phyloP scores from a whole-genome alignment of 2,888 invertebrate genomes.

The Ormyrus pomaceus region DNA sequence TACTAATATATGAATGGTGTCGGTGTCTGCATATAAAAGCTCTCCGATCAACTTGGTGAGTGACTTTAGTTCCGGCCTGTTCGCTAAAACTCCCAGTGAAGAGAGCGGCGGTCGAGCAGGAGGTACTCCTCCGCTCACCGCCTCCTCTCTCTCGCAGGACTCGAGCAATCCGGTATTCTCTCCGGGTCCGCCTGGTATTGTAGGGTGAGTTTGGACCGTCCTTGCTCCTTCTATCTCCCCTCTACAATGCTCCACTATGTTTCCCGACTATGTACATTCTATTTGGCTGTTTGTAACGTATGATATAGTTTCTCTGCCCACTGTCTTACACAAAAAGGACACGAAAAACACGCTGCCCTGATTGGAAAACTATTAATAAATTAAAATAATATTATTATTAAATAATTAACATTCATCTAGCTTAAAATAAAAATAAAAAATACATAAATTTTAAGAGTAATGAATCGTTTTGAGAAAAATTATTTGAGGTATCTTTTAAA shows the following conservation, averaged over 20 bases:
- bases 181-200: constrained; percentile 71
- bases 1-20: constrained; percentile 68
- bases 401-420: not conserved
- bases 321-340: constrained; percentile 39
- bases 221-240: constrained; percentile 22
- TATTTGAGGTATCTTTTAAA: not conserved
- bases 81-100: constrained; percentile 95
- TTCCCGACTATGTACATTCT: constrained; percentile 38
- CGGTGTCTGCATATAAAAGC: constrained; percentile 76
- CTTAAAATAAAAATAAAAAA: not conserved
- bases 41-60: constrained; percentile 95
- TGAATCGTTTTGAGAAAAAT: no score
- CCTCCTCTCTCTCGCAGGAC: constrained; percentile 75
- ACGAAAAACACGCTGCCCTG: constrained; percentile 36
- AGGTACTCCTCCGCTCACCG: constrained; percentile 82
- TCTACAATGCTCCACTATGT: constrained; percentile 27
- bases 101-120: constrained; percentile 83
- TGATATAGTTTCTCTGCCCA: constrained; percentile 39
- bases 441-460: constrained; percentile 6
- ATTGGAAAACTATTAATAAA: constrained; percentile 40
- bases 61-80: constrained; percentile 96
- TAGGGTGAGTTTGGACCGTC: constrained; percentile 71
- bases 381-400: not conserved
- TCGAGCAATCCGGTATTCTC: constrained; percentile 73
- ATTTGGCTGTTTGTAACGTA: constrained; percentile 55